A percentile compares a stretch with the other conserved stretches of the same genome.
These are phyloP conservation scores for Cylloceria caligata DNA, from an alignment of 2,888 invertebrate genomes.

Conservation along the genomic window DNA sequence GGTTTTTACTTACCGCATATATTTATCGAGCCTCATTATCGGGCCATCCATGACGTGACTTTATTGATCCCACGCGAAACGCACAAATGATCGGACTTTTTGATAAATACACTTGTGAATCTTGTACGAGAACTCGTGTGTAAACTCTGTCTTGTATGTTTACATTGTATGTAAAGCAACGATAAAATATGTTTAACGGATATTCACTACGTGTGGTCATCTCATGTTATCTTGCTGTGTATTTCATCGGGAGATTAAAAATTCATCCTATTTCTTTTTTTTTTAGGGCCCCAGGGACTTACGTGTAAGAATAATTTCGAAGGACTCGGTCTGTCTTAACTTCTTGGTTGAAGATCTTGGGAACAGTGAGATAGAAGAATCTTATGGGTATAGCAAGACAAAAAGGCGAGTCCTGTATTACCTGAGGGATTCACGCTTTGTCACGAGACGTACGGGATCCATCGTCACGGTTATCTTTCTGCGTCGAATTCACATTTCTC, in stretches of 20 bases:
- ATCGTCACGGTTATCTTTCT: slow-evolving; percentile 6
- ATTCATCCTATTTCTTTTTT: neutral
- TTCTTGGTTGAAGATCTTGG: neutral
- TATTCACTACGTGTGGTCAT: neutral
- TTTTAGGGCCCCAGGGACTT: neutral
- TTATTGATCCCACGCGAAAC: slow-evolving; percentile 27
- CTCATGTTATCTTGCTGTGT: neutral
- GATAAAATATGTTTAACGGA: slow-evolving; percentile 18
- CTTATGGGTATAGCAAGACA: neutral
- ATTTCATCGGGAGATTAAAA: neutral
- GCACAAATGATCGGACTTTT: slow-evolving; percentile 23
- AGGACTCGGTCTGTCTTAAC: slow-evolving; percentile 19
- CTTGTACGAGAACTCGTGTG: neutral
- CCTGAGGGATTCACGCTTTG: slow-evolving; percentile 47
- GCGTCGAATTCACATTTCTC: slow-evolving; percentile 36
- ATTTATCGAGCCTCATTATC: slow-evolving; percentile 20
- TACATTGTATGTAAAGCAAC: neutral
- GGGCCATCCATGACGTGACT: slow-evolving; percentile 56
- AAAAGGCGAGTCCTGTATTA: slow-evolving; percentile 38
- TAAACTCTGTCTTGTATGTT: too few relatives aligned
- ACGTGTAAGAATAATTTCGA: slow-evolving; percentile 8
- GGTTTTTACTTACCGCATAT: slow-evolving; percentile 19
- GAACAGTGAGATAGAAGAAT: neutral
- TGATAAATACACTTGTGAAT: neutral
- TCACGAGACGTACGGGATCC: slow-evolving; percentile 20